These are phyloP conservation scores for Monopis laevigella DNA, from an alignment of 2,888 invertebrate genomes.

Conservation along the genomic window DNA sequence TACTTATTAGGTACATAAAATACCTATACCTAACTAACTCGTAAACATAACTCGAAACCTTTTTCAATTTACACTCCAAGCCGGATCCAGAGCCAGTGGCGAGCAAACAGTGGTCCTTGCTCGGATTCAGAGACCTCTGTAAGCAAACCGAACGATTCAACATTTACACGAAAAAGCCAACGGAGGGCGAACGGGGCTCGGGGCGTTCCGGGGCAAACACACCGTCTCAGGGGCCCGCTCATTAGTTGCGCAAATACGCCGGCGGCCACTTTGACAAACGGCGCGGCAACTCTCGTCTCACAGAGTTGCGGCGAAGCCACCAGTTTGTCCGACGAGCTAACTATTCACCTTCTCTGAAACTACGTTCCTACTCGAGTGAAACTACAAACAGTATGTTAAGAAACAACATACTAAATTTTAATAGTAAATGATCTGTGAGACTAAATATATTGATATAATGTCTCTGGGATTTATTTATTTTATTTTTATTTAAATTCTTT, in stretches of 20 bases:
- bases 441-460: too few relatives aligned
- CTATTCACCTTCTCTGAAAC: conserved; percentile 51
- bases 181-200: conserved; percentile 30
- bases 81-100: conserved; percentile 42
- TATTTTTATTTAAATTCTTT: too few relatives aligned
- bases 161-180: conserved; percentile 47
- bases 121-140: conserved; percentile 13
- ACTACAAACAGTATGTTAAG: too few relatives aligned
- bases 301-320: conserved; percentile 31
- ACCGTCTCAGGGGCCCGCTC: conserved; percentile 59
- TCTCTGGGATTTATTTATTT: too few relatives aligned
- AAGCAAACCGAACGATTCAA: conserved; percentile 18
- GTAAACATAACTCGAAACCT: too few relatives aligned
- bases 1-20: too few relatives aligned
- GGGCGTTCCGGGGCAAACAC: conserved; percentile 51
- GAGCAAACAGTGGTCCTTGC: conserved; percentile 27
- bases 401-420: too few relatives aligned
- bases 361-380: too few relatives aligned
- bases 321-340: conserved; percentile 16
- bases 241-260: conserved; percentile 65
- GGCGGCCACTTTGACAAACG: conserved; percentile 64
- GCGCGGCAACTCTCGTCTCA: conserved; percentile 33
- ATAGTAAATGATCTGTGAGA: too few relatives aligned
- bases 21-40: too few relatives aligned
- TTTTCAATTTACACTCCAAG: conserved; percentile 43